Base-by-base conservation (phyloP, 2,113 vertebrate species). In the Phocoena sinus region DNA sequence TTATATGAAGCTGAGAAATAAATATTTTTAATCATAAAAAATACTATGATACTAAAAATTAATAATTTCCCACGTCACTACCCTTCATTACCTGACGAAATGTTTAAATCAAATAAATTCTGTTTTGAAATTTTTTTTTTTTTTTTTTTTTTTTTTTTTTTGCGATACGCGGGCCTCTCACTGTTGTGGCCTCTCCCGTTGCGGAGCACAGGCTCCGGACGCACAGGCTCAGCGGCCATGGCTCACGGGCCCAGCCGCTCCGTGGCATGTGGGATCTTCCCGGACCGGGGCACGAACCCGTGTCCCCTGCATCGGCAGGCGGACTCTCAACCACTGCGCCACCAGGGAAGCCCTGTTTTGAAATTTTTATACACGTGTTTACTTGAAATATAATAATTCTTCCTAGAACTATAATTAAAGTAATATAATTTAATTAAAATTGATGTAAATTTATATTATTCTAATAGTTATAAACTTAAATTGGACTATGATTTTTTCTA, bases 1-100 rank as follows among this genome's bases (percentile, higher is more conserved):
- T 94, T 86, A 89, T n/a, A 20, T 87, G 31, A 96, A 91, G 21
- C 12, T 91, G 62, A 93, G 28, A 94, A 91, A 93, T 91, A 96
- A 76, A 73, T 70, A 56, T 86, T 94, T 94, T 89, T 73, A 82
- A 74, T 74, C 15, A 89, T 41, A 85, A 89, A 82, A 90, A 94
- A 41, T 81, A 53, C 5, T 31, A 53, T 77, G 21, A 58, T 36
- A 58, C 36, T 92, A 87, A 89, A 94, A 96, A 71, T 71, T 23
- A 89, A 62, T 56, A 96, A 73, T 44, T 63, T 86, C 5, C 26
- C 56, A 84, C 56, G 15, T 80, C 4, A 74, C 76, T 56, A 5
- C 33, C 11, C 53, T 53, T 73, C 44, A 89, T 76, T 65, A 31
- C 31, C 15, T 71, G 60, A 65, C 89, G 13, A 92, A 97, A 92